Evolutionary conservation across 1,140 invertebrate species (phyloP).

Genomic region (Ctenoplectra terminalis): DNA sequence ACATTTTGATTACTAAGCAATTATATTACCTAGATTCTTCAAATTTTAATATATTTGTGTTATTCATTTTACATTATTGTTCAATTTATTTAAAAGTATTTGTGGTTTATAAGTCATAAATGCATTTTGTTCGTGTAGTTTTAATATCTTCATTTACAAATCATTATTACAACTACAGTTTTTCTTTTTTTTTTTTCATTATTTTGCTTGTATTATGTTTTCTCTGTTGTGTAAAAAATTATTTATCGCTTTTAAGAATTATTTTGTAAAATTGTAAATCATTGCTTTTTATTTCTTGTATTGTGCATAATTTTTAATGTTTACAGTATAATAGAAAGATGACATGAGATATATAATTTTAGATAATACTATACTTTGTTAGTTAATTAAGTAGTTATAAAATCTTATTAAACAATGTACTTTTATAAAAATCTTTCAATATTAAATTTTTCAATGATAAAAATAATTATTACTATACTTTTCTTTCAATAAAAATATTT

Average conservation of each 20-base stretch:
- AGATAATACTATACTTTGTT: not conserved
- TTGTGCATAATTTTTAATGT: not conserved
- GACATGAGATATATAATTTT: not conserved
- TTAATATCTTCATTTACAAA: not conserved
- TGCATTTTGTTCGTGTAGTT: not conserved
- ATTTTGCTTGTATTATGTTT: no score
- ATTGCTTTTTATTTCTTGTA: not conserved
- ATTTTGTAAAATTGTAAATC: not conserved
- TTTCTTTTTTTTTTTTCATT: conserved; percentile 3
- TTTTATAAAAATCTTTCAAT: no score
- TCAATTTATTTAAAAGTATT: not conserved
- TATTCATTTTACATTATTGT: not conserved
- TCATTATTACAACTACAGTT: conserved; percentile 4
- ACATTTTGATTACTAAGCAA: not conserved
- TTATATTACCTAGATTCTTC: not conserved
- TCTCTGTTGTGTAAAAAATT: not conserved
- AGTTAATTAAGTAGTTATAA: not conserved
- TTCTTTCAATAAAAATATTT: no score
- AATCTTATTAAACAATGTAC: not conserved
- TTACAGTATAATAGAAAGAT: not conserved
- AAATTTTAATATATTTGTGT: conserved; percentile 1
- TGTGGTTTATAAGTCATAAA: conserved; percentile 30
- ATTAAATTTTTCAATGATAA: no score
- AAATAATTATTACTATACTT: no score
- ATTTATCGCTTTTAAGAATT: not conserved